Percentiles rank a stretch among this genome's conserved stretches.
Evolutionary conservation across 2,888 invertebrate genomes (phyloP).

Genomic region (Geotrupes spiniger): DNA sequence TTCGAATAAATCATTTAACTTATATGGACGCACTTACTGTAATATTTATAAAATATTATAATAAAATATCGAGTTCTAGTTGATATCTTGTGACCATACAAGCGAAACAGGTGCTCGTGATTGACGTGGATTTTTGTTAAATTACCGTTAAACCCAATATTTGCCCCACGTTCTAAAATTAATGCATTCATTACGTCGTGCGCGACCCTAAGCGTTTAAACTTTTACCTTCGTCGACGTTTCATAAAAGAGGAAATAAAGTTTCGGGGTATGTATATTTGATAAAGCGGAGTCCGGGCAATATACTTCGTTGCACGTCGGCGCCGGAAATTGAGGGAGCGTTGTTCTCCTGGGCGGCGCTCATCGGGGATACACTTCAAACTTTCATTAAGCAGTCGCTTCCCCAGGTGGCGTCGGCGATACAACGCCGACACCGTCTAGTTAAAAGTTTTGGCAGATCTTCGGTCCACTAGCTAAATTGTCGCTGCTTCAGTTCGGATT

Average conservation of each 20-base stretch:
- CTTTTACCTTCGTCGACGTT: background rate
- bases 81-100: too few species aligned
- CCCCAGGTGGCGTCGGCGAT: constrained; percentile 2
- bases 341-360: background rate
- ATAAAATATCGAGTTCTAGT: too few species aligned
- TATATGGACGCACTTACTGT: too few species aligned
- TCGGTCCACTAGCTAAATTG: constrained; percentile 2
- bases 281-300: too few species aligned
- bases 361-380: constrained; percentile 3
- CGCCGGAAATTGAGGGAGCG: constrained; percentile 1
- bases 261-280: too few species aligned
- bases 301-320: too few species aligned
- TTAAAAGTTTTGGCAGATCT: constrained; percentile 3
- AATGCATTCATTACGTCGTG: constrained; percentile 1
- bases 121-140: too few species aligned
- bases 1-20: too few species aligned
- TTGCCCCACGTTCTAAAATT: constrained; percentile 4
- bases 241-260: too few species aligned
- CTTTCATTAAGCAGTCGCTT: constrained; percentile 3
- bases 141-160: background rate
- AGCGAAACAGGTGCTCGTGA: too few species aligned
- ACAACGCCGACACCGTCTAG: constrained; percentile 3
- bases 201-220: constrained; percentile 1
- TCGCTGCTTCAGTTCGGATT: background rate
- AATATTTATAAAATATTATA: too few species aligned